Evolutionary conservation across 2,113 vertebrate species (phyloP).

Genomic region (Ptychochromis oligacanthus): DNA sequence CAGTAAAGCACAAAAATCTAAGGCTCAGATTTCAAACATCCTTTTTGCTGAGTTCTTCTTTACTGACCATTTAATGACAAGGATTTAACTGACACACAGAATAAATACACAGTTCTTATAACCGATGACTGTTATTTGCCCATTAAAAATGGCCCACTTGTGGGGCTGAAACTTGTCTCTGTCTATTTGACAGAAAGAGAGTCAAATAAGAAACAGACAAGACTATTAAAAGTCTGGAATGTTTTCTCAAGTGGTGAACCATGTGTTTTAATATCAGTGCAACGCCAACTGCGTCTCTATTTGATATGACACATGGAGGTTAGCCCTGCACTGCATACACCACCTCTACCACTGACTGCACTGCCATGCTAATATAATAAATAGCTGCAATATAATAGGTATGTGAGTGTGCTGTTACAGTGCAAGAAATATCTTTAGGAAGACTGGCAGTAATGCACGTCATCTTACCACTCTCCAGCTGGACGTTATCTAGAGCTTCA

Average conservation of each 20-base stretch:
- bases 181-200: conserved; percentile 28
- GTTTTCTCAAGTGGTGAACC: conserved; percentile 44
- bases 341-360: conserved; percentile 20
- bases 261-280: conserved; percentile 37
- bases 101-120: conserved; percentile 46
- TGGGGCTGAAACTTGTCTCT: conserved; percentile 24
- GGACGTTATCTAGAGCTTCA: conserved; percentile 80
- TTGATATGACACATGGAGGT: conserved; percentile 39
- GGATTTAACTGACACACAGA: conserved; percentile 32
- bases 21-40: conserved; percentile 34
- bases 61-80: conserved; percentile 40
- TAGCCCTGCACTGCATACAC: conserved; percentile 9
- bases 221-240: conserved; percentile 54
- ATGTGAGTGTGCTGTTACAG: conserved; percentile 6
- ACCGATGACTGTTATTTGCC: conserved; percentile 52
- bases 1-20: conserved; percentile 3
- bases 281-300: conserved; percentile 28
- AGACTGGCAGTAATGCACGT: neutral
- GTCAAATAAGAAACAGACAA: conserved; percentile 65
- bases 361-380: conserved; percentile 21
- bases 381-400: neutral
- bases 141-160: conserved; percentile 52
- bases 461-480: conserved; percentile 81
- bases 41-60: conserved; percentile 8
- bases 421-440: neutral